Base-by-base conservation (phyloP, 2,888 invertebrate species). In the Lepidocyrtoides sp. region DNA sequence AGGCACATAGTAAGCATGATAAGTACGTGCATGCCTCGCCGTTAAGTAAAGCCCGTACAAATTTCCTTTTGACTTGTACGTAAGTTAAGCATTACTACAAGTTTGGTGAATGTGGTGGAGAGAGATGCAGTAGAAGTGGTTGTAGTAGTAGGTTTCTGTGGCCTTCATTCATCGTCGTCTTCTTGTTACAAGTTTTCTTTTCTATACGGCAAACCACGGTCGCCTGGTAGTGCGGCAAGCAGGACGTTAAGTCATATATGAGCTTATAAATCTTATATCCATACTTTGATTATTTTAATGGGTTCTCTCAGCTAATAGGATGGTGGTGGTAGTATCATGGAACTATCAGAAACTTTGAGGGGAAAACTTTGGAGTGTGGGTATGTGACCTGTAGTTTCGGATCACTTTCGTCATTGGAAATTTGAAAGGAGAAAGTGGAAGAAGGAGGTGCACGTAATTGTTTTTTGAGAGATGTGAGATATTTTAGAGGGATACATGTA, bases 81-180 rank as follows among this genome's bases (percentile, higher is more conserved):
- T n/a, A n/a, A n/a, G n/a, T 69, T 69, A 36, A 69, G 69, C 36
- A 36, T n/a, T 32, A 69, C 36, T 32, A 32, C n/a, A 66, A 14
- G 12, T 26, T 26, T 23, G 66, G n/a, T 3, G 17, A 66, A 17
- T 36, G 17, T 32, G n/a, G 63, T n/a, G n/a, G n/a, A n/a, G n/a
- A n/a, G n/a, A n/a, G n/a, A n/a, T n/a, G n/a, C n/a, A 3, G 63
- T 60, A 2, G 44, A 8, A 12, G 44, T 48, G 14, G 44, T 48
- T 1, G 44, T 48, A 48, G 8, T 48, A 14, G 48, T 48, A 48
- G 2, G 48, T 48, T n/a, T 7, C 48, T 14, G 44, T 54, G 4
- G 17, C 51, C 3, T 17, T 54, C 51, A n/a, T 54, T 17, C 51
- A 54, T 54, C 17, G 4, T 26, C 60, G 3, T 36, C 36, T 36